Evolutionary conservation across 1,140 invertebrate species (phyloP), one percentile per base, ranked within the genome.

Genomic region (Pseudomyrmex pallidus): DNA sequence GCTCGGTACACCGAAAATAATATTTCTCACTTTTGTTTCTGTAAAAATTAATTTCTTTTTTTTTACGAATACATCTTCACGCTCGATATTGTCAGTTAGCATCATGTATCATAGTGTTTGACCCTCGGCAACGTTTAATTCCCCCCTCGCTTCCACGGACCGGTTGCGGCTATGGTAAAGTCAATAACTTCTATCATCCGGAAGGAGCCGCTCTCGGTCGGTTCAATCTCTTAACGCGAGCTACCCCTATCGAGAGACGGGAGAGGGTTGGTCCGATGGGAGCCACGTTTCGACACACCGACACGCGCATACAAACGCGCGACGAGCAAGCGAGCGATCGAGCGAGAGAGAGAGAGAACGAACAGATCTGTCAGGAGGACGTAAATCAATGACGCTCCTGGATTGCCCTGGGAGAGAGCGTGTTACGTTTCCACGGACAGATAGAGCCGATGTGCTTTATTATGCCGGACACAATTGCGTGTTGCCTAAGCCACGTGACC

Each of bases 391-490:
- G 80, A 57, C 54, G 73, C 59, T 72, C 63, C 54, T 86, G 70
- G 62, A 66, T 74, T 76, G 35, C 22, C 57, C 82, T 74, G 85
- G 76, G 78, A 82, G 70, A 84, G 87, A 89, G 86, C 78, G 63
- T 77, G 84, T 84, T 83, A 72, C 84, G 59, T 85, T 82, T 84
- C 70, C 82, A 86, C 87, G 84, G 84, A 76, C 86, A 82, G 74
- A 86, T 88, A 89, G 64, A 82, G 82, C 83, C 80, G 74, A 86
- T 83, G 87, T 66, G 76, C 74, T 89, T 88, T 86, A 89, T 89
- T 89, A 89, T 89, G 74, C 87, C 84, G 87, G 87, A 86, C 84
- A 89, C 87, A 89, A 87, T 90, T 84, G 85, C 86, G 87, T 85
- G 85, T 89, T 86, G 85, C 85, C 84, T 80, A 74, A 86, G 88